Base-by-base conservation (phyloP, 2,797 vertebrate species). In the Bradypodion ventrale region DNA sequence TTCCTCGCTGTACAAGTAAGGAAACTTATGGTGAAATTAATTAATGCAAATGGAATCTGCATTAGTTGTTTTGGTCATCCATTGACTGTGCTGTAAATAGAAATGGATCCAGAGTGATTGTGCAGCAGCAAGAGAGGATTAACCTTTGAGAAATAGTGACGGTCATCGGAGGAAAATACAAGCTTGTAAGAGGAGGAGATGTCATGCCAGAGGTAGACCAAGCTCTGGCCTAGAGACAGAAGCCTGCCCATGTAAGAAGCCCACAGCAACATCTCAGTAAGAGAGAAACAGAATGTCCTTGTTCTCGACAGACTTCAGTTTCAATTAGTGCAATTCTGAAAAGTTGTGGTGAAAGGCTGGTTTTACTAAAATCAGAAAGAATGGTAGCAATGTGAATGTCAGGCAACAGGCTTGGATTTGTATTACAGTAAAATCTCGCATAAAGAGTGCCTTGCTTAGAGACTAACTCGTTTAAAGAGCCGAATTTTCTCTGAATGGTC, bases 201-300 rank as follows among this genome's bases (percentile, higher is more conserved):
- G 16, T 27, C 25, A 44, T 62, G 59, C 65, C 37, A 62, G 74
- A 73, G 76, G 65, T 29, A 65, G 52, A 0, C 0, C 37, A 44
- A 5, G 21, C 16, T 68, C 63, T 59, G 52, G 52, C 16, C 32
- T 42, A 68, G 44, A 15, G 37, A 56, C 27, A 72, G 69, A 37
- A 12, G 23, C 40, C 7, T 10, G 16, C 25, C 35, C 21, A 23
- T 35, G 15, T 19, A 29, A 9, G 29, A 60, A 60, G 46, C n/a
- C 15, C 15, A 25, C 21, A 73, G 44, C n/a, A 73, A 63, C 5
- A 60, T 60, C 85, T 92, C 86, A 82, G 79, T 83, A 60, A 65
- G 82, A 49, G 37, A 81, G 27, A 21, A 27, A 19, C 7, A 8
- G 62, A 42, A 27, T 15, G 59, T 75, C 32, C 27, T 19, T 13